Evolutionary conservation across 2,113 vertebrate genomes (phyloP).

Genomic region (Conger conger): DNA sequence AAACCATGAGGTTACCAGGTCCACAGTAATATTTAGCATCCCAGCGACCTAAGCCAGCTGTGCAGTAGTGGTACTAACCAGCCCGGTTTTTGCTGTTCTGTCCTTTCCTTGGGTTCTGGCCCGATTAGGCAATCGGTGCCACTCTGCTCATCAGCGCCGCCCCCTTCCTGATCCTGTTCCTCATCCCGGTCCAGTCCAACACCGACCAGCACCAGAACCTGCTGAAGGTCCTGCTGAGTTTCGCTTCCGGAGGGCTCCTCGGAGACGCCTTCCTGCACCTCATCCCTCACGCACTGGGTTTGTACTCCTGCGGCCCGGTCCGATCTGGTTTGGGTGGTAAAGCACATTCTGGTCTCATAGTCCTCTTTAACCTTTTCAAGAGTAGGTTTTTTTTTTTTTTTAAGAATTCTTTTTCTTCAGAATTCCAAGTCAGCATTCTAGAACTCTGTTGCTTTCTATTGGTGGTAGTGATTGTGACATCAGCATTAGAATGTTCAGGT

Average conservation of each 20-base stretch:
- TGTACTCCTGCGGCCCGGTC: not conserved
- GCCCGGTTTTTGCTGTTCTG: not conserved
- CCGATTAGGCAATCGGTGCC: slow-evolving; percentile 77
- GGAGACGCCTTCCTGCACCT: slow-evolving; percentile 91
- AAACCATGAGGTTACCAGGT: too few species aligned
- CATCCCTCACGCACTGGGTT: slow-evolving; percentile 87
- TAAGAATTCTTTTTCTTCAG: too few species aligned
- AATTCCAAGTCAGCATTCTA: too few species aligned
- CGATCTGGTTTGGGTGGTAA: not conserved
- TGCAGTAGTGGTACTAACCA: not conserved
- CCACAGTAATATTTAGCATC: not conserved
- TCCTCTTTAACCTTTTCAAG: not conserved
- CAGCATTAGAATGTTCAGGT: too few species aligned
- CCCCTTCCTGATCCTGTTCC: slow-evolving; percentile 86
- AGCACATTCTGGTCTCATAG: not conserved
- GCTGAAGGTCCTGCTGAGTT: slow-evolving; percentile 86
- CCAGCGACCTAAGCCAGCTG: not conserved
- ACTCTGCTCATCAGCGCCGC: slow-evolving; percentile 86
- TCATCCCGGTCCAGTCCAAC: slow-evolving; percentile 88
- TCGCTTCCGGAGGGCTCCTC: slow-evolving; percentile 85
- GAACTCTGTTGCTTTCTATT: too few species aligned
- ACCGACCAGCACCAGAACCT: slow-evolving; percentile 82
- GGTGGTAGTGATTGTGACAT: too few species aligned
- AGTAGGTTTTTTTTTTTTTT: too few species aligned
- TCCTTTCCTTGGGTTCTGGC: not conserved